These are phyloP conservation scores for Chelonoidis abingdonii DNA, from an alignment of 2,113 vertebrate genomes.

Conservation along the genomic window DNA sequence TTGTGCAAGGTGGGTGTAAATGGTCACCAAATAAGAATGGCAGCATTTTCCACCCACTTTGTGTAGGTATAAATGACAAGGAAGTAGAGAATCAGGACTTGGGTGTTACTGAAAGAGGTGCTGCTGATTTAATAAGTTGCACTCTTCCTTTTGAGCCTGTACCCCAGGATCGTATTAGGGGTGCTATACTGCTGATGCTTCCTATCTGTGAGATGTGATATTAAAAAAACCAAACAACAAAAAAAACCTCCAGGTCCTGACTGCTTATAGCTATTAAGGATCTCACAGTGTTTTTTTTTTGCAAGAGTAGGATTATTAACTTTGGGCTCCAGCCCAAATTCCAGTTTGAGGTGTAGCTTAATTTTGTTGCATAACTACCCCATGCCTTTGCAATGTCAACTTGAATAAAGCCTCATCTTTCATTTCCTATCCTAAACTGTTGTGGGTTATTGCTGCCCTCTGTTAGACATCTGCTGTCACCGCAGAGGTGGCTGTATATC, in stretches of 20 bases:
- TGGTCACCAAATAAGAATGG: neutral
- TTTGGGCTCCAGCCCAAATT: accelerated
- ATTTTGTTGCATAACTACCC: neutral
- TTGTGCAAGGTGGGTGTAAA: neutral
- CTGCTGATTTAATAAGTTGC: neutral
- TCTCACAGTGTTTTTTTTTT: neutral
- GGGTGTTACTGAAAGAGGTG: neutral
- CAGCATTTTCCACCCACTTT: neutral
- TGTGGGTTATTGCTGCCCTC: neutral
- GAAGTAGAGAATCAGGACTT: neutral
- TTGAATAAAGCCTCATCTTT: neutral
- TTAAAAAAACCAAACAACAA: neutral
- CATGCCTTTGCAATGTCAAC: neutral
- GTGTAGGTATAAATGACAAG: neutral
- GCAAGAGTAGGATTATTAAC: neutral
- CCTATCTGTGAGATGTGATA: neutral
- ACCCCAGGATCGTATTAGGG: accelerated
- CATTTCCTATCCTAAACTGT: neutral
- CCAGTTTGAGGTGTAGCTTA: neutral
- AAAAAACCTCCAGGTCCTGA: neutral
- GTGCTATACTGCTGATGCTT: no score
- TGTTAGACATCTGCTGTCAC: neutral
- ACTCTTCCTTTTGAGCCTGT: neutral
- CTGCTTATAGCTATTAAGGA: neutral
- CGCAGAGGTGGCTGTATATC: neutral